These are phyloP conservation scores for Bombycilla garrulus DNA, from an alignment of 2,113 vertebrate species.

Conservation along the genomic window DNA sequence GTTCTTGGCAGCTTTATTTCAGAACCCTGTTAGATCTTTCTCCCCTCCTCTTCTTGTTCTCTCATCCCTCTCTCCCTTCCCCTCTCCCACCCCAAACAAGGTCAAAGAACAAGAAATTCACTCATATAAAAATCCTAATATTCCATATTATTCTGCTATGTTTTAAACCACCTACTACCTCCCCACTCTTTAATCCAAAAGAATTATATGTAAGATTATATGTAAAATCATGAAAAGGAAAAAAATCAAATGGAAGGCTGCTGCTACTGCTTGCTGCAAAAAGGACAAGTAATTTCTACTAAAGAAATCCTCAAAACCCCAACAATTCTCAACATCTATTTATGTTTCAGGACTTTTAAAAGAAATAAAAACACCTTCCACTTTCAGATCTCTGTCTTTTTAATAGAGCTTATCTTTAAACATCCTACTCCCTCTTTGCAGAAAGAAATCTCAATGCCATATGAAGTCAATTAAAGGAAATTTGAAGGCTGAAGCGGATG, in stretches of 20 bases:
- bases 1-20: conserved; percentile 56
- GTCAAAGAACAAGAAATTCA: conserved; percentile 23
- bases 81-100: conserved; percentile 5
- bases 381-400: conserved; percentile 3
- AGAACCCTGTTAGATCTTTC: conserved; percentile 19
- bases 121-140: not conserved
- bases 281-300: not conserved
- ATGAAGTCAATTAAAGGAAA: conserved; percentile 66
- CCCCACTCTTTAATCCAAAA: not conserved
- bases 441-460: conserved; percentile 39
- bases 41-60: not conserved
- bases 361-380: not conserved
- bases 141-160: not conserved
- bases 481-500: conserved; percentile 43
- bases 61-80: not conserved
- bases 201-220: not conserved
- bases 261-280: not conserved
- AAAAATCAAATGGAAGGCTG: not conserved
- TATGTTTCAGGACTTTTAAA: not conserved
- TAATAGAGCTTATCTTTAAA: conserved; percentile 9
- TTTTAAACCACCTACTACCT: not conserved
- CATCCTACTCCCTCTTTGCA: not conserved
- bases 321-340: not conserved
- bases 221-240: not conserved
- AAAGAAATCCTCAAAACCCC: not conserved